Evolutionary conservation across 1,140 invertebrate species (phyloP), one percentile per base, ranked within the genome.

Genomic region (Melanaphis sacchari): DNA sequence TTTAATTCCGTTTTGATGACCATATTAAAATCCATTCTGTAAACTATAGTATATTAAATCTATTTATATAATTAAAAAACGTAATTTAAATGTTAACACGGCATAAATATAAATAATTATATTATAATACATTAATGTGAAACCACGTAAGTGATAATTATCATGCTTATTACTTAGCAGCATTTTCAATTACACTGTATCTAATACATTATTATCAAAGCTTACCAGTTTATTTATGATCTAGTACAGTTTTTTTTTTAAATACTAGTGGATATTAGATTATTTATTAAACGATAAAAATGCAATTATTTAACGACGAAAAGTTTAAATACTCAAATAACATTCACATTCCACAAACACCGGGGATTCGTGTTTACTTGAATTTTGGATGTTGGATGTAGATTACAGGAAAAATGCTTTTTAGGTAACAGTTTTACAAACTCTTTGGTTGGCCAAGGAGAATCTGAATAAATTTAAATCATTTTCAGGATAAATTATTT

Each of bases 111-210:
- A 31, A 15, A 5, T 43, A 9, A 85, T 1, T 31, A 43, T 43
- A 26, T 15, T 31, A 41, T 8, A 26, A 85, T 43, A 31, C 43
- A n/a, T 88, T 15, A 46, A 49, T 22, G 18, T 49, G 43, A 36
- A 88, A 46, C 31, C 38, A 89, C n/a, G n/a, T 38, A 89, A 52
- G n/a, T 89, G n/a, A 89, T 52, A 89, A 52, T 89, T 89, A 89
- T 89, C 46, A 36, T 52, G n/a, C n/a, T 46, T 46, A 46, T 46
- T 46, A 15, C 15, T 52, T 52, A 6, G 9, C 5, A 24, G 24
- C 41, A 41, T 41, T 40, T 84, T 22, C n/a, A 52, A 36, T 89
- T 21, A 3, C 24, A 36, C 26, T 6, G 22, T 38, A 22, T 36
- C 46, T 26, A 36, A 36, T 85, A 41, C 26, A 41, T 38, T 89